Percentiles rank a stretch among this genome's conserved stretches.
Conservation (phyloP, 2,888 invertebrate genomes). For the Microctonus hyperodae region DNA sequence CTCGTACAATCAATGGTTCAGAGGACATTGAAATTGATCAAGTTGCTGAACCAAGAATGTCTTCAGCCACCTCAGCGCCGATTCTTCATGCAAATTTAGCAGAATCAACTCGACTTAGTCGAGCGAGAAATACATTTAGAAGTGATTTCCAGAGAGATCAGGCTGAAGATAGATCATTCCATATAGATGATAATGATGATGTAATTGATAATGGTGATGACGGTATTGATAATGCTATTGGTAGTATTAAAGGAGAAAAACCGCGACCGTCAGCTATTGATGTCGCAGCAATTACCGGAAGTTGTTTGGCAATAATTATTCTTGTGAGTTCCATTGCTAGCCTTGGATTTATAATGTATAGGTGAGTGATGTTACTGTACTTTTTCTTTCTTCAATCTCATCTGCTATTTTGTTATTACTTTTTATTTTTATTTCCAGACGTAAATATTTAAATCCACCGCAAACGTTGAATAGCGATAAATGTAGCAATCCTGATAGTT, state of each 20-base stretch:
- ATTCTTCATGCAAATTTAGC: slow-evolving; percentile 48
- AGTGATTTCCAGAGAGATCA: slow-evolving; percentile 54
- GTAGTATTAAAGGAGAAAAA: slow-evolving; percentile 37
- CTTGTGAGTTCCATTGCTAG: slow-evolving; percentile 57
- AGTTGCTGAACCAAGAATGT: slow-evolving; percentile 46
- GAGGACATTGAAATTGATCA: slow-evolving; percentile 49
- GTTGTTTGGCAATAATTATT: slow-evolving; percentile 56
- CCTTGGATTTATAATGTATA: slow-evolving; percentile 59
- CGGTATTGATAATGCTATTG: slow-evolving; percentile 36
- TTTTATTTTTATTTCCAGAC: slow-evolving; percentile 56
- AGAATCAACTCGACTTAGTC: slow-evolving; percentile 54
- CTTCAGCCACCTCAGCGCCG: slow-evolving; percentile 53
- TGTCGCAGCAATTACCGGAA: slow-evolving; percentile 58
- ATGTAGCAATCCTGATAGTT: slow-evolving; percentile 85
- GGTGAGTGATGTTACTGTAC: slow-evolving; percentile 45
- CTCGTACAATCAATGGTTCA: slow-evolving; percentile 47
- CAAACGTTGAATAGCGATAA: slow-evolving; percentile 80
- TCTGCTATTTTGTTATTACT: slow-evolving; percentile 1
- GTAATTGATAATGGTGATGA: slow-evolving; percentile 34
- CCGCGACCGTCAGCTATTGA: slow-evolving; percentile 47
- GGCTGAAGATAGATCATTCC: slow-evolving; percentile 43
- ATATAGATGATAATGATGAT: slow-evolving; percentile 42
- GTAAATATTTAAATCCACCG: slow-evolving; percentile 80
- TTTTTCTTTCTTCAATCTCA: not conserved
- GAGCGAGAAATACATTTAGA: slow-evolving; percentile 54